These are phyloP conservation scores for Chlamydotis undulata DNA, from an alignment of 2,113 vertebrate species.

Conservation along the genomic window DNA sequence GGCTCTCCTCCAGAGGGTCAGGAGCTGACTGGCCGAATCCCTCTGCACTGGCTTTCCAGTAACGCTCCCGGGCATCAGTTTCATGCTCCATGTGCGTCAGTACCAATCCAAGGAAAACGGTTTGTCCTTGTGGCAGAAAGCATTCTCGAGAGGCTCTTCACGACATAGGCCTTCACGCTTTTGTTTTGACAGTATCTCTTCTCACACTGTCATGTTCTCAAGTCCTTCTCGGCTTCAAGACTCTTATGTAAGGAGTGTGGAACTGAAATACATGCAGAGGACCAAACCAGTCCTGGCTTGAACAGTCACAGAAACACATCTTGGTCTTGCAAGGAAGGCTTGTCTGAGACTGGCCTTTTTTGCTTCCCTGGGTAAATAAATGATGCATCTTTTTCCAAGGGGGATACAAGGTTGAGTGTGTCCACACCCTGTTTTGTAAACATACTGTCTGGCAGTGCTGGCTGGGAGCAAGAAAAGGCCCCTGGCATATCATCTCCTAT, in stretches of 20 bases:
- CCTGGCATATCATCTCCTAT: neutral
- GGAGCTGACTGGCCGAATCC: neutral
- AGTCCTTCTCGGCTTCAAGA: neutral
- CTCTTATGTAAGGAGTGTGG: constrained; percentile 12
- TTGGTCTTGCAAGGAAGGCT: neutral
- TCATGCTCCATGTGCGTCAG: neutral
- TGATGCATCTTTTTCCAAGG: neutral
- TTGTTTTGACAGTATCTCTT: constrained; percentile 38
- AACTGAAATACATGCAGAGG: neutral
- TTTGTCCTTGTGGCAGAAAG: constrained; percentile 2
- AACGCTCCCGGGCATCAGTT: neutral
- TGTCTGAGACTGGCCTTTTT: neutral
- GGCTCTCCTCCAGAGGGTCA: neutral
- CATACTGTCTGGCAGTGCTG: neutral
- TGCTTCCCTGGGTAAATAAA: neutral
- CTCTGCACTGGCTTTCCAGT: neutral
- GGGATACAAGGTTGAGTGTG: neutral
- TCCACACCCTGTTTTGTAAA: neutral
- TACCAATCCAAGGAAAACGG: neutral
- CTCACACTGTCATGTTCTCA: constrained; percentile 19
- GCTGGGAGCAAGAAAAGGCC: neutral
- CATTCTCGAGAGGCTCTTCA: neutral
- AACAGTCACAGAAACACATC: neutral
- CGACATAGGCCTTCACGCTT: neutral
- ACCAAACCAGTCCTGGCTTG: neutral